phyloP scores from a whole-genome alignment of 2,797 vertebrate species.

The Lateolabrax maculatus region DNA sequence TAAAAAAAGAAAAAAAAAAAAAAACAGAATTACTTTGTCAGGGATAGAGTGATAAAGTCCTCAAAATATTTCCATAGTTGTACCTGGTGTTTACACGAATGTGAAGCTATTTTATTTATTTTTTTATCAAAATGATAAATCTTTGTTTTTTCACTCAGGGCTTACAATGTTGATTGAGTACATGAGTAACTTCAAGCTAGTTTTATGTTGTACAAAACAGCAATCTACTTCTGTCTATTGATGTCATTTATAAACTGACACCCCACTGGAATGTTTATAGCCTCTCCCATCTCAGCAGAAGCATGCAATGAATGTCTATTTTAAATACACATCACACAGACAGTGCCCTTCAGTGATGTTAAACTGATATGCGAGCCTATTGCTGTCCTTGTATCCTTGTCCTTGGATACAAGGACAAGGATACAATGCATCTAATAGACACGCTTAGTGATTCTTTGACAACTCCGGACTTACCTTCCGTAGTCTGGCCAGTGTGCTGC shows the following conservation, averaged over 20 bases:
- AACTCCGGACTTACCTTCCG: too few relatives aligned
- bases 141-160: not conserved
- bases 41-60: not conserved
- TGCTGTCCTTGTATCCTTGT: constrained; percentile 2
- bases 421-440: too few relatives aligned
- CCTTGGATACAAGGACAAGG: too few relatives aligned
- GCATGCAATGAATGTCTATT: constrained; percentile 34
- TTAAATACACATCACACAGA: constrained; percentile 14
- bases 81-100: not conserved
- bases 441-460: too few relatives aligned
- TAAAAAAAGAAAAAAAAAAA: too few relatives aligned
- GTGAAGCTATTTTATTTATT: too few relatives aligned
- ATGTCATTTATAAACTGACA: constrained; percentile 6
- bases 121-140: not conserved
- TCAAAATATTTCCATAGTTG: not conserved
- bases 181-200: not conserved
- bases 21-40: too few relatives aligned
- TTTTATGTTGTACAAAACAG: not conserved
- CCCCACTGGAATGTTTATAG: not conserved
- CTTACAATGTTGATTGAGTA: too few relatives aligned
- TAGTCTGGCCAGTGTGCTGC: too few relatives aligned
- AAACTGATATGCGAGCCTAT: constrained; percentile 9
- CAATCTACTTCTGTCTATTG: constrained; percentile 16
- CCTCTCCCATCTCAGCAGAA: constrained; percentile 30
- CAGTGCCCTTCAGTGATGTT: constrained; percentile 11